phyloP scores from a whole-genome alignment of 1,140 invertebrate genomes.

The Zaprionus ornatus region DNA sequence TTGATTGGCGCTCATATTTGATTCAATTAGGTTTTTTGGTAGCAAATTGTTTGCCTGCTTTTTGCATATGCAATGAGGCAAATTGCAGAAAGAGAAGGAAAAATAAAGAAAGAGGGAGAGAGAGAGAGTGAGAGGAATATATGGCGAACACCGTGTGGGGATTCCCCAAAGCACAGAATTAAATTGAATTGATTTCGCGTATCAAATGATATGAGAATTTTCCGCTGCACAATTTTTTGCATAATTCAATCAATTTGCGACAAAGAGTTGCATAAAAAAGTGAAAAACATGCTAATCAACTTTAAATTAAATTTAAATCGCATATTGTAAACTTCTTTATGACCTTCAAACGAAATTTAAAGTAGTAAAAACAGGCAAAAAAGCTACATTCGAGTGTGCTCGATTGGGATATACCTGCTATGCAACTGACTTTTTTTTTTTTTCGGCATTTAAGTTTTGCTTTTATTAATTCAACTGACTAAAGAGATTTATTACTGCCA shows the following conservation, averaged over 20 bases:
- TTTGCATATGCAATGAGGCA: slow-evolving; percentile 20
- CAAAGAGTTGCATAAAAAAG: neutral
- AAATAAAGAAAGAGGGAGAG: neutral
- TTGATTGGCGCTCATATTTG: slow-evolving; percentile 65
- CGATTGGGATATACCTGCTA: no score
- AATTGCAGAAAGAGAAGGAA: slow-evolving; percentile 3
- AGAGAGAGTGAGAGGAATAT: neutral
- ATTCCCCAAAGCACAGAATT: neutral
- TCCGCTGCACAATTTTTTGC: neutral
- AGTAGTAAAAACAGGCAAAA: neutral
- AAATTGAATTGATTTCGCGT: slow-evolving; percentile 28
- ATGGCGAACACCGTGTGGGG: neutral
- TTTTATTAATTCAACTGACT: no score
- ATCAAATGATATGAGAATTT: neutral
- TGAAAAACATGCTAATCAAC: neutral
- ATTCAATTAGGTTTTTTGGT: slow-evolving; percentile 58
- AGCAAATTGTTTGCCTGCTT: slow-evolving; percentile 19
- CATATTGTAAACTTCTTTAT: neutral
- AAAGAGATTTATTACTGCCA: no score
- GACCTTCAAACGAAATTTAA: neutral
- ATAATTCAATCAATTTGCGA: neutral
- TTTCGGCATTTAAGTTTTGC: no score
- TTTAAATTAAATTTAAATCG: neutral
- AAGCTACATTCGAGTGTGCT: no score
- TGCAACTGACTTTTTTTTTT: accelerated